A percentile compares a stretch with the other conserved stretches of the same genome.
phyloP scores from a whole-genome alignment of 1,140 invertebrate genomes.

The Camponotus vicinus region DNA sequence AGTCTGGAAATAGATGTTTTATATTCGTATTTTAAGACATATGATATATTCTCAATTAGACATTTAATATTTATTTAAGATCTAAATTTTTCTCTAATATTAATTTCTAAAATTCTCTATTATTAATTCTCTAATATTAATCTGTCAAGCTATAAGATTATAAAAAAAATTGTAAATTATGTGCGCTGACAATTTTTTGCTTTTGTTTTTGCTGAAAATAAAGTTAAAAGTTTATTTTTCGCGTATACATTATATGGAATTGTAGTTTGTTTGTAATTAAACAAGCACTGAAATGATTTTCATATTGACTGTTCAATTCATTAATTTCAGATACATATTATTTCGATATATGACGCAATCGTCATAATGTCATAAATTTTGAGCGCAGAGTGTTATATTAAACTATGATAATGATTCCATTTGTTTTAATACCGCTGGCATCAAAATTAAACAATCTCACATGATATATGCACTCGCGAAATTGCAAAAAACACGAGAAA shows the following conservation, averaged over 20 bases:
- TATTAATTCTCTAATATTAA: no score
- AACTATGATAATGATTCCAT: background rate
- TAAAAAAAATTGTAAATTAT: background rate
- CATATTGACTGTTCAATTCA: background rate
- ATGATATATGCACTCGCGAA: slow-evolving; percentile 3
- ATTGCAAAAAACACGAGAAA: slow-evolving; percentile 55
- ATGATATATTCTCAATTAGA: background rate
- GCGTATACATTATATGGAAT: background rate
- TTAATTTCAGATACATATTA: background rate
- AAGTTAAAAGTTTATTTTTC: background rate
- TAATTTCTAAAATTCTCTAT: background rate
- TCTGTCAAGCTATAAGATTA: background rate
- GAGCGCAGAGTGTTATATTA: background rate
- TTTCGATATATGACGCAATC: slow-evolving; percentile 3
- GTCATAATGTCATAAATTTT: background rate
- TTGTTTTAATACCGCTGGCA: background rate
- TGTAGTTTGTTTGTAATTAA: background rate
- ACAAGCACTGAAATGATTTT: slow-evolving; percentile 41
- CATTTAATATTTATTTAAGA: background rate
- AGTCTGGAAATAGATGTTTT: background rate
- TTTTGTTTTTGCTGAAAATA: background rate
- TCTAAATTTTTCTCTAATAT: background rate
- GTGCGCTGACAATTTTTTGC: background rate
- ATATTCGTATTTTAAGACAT: background rate
- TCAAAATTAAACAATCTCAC: slow-evolving; percentile 20